Base-by-base conservation (phyloP, 2,888 invertebrate genomes). In the Bugula neritina region DNA sequence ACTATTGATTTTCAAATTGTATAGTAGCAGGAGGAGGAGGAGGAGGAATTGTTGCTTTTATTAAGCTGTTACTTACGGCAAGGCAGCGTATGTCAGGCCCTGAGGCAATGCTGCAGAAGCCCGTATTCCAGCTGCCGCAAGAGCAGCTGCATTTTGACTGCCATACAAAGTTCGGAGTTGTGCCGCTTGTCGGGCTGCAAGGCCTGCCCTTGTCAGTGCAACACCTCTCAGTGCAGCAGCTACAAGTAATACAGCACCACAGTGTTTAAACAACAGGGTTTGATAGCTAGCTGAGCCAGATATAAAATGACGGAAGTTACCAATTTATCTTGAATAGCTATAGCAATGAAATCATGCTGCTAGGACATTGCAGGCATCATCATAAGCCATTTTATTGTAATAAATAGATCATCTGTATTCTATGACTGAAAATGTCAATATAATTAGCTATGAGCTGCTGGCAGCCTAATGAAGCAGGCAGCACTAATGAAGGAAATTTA, bases 181-280 rank as follows among this genome's bases (percentile, higher is more conserved):
- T 31, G 63, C 63, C 13, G 21, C 25, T 27, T 63, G 63, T 17
- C 63, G 2, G 5, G 63, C 63, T 2, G 27, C 13, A 31, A 13
- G 21, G 13, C 25, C 31, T 29, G 63, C 63, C n/a, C 63, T 63
- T 13, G 63, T 63, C 13, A 63, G n/a, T 2, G 63, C 63, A 29
- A 27, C 63, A 31, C 63, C 63, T n/a, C 63, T 63, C n/a, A 63
- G 17, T 29, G 63, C 63, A 31, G 63, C 63, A 13, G 63, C 63
- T 63, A 63, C 63, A 63, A 63, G 1, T 13, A 43, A 43, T n/a
- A n/a, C n/a, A n/a, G n/a, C n/a, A n/a, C n/a, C n/a, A n/a, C n/a
- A n/a, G n/a, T n/a, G n/a, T n/a, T n/a, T n/a, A n/a, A n/a, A n/a
- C n/a, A n/a, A n/a, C n/a, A n/a, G n/a, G n/a, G n/a, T n/a, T n/a